Base-by-base conservation (phyloP, 1,140 invertebrate species). In the Danaus melanippus region DNA sequence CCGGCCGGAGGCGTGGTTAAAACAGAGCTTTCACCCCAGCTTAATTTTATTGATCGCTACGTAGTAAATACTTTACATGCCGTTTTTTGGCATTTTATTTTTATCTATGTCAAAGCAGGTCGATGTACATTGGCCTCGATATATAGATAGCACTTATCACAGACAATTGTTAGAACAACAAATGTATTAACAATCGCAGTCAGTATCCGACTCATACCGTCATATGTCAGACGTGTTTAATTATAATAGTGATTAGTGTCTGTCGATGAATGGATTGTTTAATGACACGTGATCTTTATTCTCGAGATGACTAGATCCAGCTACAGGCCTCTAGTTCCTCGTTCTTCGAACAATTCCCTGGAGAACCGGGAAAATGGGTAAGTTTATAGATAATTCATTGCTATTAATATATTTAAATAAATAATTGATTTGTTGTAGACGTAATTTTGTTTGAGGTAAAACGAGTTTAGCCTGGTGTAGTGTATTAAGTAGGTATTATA, bases 231-330 rank as follows among this genome's bases (percentile, higher is more conserved):
- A 54, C 73, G 79, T 66, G 62, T 65, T 60, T 51, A 66, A 69
- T 67, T 65, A 62, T 66, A 66, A 68, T 43, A 47, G 52, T 51
- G 51, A 53, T 46, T 55, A 42, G 46, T 68, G 60, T 62, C 21
- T 32, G 6, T 8, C 21, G 58, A 64, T 60, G 60, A 68, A 61
- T 67, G 55, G 44, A 46, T 49, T 60, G 55, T 42, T 8, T 49
- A 45, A 32, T 58, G 41, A 32, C 21, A 32, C 39, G 54, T 57
- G 41, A 42, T 56, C 46, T 47, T 21, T 12, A 61, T 50, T 58
- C n/a, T 60, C 15, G 75, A 67, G 42, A 86, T 86, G 83, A 84
- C 83, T 2, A 71, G 83, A 50, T 86, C 83, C 12, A 76, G 79
- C 52, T 86, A 86, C 57, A 62, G 79, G 51, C 83, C 81, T 7